phyloP scores from a whole-genome alignment of 2,113 vertebrate genomes.

The Petrocephalus microphthalmus region DNA sequence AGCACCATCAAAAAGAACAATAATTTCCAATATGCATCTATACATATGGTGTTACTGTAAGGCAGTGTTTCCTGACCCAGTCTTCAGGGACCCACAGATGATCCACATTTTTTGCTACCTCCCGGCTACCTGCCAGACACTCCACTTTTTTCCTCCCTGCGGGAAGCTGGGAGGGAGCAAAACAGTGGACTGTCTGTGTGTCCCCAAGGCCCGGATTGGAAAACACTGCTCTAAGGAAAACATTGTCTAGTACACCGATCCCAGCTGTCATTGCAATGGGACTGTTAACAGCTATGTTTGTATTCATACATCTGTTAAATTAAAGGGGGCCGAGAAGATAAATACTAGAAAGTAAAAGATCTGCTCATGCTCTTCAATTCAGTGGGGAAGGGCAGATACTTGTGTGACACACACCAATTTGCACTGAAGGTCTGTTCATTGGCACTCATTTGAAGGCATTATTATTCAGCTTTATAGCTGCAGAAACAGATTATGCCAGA shows the following conservation, averaged over 20 bases:
- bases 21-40: background rate
- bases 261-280: background rate
- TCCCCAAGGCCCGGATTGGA: background rate
- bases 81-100: background rate
- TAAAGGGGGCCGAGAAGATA: background rate
- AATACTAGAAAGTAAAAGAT: background rate
- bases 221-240: background rate
- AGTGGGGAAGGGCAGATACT: background rate
- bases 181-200: background rate
- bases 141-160: background rate
- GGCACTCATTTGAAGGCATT: background rate
- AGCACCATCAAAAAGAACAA: background rate
- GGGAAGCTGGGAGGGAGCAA: background rate
- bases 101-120: background rate
- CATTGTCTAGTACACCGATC: background rate
- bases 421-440: background rate
- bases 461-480: background rate
- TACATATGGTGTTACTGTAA: background rate
- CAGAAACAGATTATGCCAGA: background rate
- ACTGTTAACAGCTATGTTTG: background rate
- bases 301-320: background rate
- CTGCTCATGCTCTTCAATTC: background rate
- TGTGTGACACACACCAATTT: conserved; percentile 5
- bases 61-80: background rate
- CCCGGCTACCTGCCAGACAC: too few relatives aligned